Conservation (phyloP, 1,140 invertebrate genomes). For the Sarcophaga peregrina region DNA sequence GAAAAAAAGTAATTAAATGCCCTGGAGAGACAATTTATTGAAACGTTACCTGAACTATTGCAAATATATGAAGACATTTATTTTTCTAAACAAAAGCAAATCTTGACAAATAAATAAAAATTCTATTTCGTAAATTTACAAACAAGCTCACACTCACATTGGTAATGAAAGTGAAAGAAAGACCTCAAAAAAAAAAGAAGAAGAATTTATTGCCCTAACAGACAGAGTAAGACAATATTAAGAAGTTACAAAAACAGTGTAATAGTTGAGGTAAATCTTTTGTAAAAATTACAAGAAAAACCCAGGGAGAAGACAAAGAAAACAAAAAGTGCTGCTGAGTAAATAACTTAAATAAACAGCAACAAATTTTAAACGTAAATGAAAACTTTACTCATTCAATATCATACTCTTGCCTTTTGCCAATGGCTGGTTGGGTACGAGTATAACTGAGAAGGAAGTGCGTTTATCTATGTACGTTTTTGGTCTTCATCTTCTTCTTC, state of each 20-base stretch:
- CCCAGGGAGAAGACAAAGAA: not conserved
- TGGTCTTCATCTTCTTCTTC: not conserved
- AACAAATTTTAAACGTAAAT: not conserved
- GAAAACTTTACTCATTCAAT: not conserved
- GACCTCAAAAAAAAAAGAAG: too few relatives aligned
- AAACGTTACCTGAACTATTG: not conserved
- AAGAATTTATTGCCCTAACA: too few relatives aligned
- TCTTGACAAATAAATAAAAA: slow-evolving; percentile 5
- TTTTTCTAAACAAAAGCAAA: slow-evolving; percentile 1
- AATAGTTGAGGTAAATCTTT: slow-evolving; percentile 13
- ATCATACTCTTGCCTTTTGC: too few relatives aligned
- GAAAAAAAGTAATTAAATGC: slow-evolving; percentile 37
- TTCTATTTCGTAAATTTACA: not conserved
- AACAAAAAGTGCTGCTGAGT: not conserved
- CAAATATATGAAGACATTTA: slow-evolving; percentile 29
- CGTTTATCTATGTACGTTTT: not conserved
- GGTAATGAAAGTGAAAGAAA: not conserved
- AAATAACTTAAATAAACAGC: too few relatives aligned
- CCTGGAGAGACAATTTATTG: slow-evolving; percentile 33
- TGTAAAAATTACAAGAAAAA: not conserved
- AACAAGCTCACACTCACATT: not conserved
- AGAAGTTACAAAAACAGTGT: not conserved
- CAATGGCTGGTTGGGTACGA: too few relatives aligned
- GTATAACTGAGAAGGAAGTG: not conserved
- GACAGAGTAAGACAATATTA: too few relatives aligned